phyloP scores from a whole-genome alignment of 2,113 vertebrate species.

The Hyaena hyaena region DNA sequence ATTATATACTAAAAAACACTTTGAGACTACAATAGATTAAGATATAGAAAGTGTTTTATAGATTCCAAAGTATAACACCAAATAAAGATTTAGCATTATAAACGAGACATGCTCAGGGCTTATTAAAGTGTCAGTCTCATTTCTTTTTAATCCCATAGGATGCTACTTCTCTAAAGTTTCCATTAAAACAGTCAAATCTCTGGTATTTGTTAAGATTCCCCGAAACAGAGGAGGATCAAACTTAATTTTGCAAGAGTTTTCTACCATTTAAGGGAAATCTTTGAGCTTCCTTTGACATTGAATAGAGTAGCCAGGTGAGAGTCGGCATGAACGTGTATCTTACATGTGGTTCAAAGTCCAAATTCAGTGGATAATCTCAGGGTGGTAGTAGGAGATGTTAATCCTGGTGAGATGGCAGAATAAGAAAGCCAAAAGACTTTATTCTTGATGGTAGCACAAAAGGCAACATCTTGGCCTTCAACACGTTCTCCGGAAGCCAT shows the following conservation, averaged over 20 bases:
- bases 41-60: neutral
- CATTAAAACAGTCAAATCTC: neutral
- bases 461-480: neutral
- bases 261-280: neutral
- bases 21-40: neutral
- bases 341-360: neutral
- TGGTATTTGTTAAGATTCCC: neutral
- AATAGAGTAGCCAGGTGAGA: neutral
- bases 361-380: neutral
- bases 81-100: slow-evolving; percentile 19
- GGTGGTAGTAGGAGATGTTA: neutral
- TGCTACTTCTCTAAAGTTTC: neutral
- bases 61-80: neutral
- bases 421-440: neutral
- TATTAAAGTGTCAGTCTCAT: neutral
- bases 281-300: neutral
- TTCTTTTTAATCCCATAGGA: neutral
- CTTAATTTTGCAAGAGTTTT: slow-evolving; percentile 8
- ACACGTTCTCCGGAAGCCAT: neutral
- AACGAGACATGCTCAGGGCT: neutral
- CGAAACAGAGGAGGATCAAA: neutral
- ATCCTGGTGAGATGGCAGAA: neutral
- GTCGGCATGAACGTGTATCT: neutral
- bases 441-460: neutral
- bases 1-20: neutral